phyloP scores from a whole-genome alignment of 1,140 invertebrate genomes.

The Melanaphis sacchari region DNA sequence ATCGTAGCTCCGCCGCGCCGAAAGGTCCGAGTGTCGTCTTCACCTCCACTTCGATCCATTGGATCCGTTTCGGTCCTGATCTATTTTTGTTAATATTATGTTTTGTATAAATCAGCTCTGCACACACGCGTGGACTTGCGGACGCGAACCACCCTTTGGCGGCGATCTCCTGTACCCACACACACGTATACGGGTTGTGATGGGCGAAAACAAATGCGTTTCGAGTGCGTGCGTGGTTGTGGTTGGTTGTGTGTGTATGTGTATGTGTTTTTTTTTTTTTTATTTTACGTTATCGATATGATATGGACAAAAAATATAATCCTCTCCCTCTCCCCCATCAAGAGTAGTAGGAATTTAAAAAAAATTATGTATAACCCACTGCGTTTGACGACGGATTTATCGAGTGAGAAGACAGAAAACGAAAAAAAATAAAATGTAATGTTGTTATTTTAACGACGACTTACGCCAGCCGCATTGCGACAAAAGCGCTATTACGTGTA shows the following conservation, averaged over 20 bases:
- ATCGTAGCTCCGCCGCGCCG: neutral
- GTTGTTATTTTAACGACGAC: neutral
- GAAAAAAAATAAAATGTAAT: neutral
- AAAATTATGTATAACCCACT: neutral
- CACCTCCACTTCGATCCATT: neutral
- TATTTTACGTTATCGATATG: neutral
- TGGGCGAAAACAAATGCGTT: neutral
- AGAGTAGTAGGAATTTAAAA: neutral
- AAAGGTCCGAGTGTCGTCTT: neutral
- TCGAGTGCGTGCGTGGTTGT: no score
- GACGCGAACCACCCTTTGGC: neutral
- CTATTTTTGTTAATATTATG: conserved; percentile 15
- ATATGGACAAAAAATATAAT: neutral
- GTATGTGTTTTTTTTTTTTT: neutral
- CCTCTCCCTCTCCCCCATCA: no score
- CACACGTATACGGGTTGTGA: no score
- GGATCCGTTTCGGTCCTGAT: neutral
- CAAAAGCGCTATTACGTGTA: neutral
- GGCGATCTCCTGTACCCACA: no score
- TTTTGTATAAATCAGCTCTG: neutral
- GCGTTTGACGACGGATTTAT: neutral
- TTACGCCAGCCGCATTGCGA: neutral
- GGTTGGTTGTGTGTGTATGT: neutral
- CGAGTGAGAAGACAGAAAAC: neutral
- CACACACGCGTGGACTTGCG: no score